Percentiles rank a stretch among this genome's conserved stretches.
These are phyloP conservation scores for Ictidomys tridecemlineatus DNA, from an alignment of 2,113 vertebrate species.

Conservation along the genomic window DNA sequence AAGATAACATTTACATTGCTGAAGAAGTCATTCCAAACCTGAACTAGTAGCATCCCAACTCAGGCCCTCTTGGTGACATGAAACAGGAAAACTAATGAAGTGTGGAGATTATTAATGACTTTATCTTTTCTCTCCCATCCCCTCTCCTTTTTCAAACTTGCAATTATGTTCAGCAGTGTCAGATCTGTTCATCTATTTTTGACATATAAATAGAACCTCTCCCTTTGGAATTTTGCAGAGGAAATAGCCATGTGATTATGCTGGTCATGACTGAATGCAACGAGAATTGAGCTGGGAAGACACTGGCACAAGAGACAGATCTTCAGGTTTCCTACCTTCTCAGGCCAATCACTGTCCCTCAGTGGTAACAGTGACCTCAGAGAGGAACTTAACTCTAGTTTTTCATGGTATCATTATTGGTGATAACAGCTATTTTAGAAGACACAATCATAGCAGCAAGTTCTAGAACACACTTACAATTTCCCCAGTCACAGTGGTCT, in stretches of 20 bases:
- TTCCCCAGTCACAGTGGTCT: slow-evolving; percentile 26
- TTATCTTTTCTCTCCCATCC: slow-evolving; percentile 70
- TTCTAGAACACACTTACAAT: slow-evolving; percentile 69
- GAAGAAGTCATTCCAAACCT: slow-evolving; percentile 75
- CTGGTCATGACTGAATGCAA: neutral
- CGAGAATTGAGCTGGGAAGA: neutral
- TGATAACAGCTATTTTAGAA: slow-evolving; percentile 7
- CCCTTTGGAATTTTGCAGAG: slow-evolving; percentile 78
- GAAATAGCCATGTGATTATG: slow-evolving; percentile 44
- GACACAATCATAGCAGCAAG: neutral
- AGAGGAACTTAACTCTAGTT: neutral
- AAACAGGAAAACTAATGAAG: slow-evolving; percentile 81
- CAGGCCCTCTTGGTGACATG: slow-evolving; percentile 55
- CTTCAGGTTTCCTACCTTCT: neutral
- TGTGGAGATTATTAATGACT: slow-evolving; percentile 76
- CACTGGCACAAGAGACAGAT: neutral
- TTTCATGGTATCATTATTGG: neutral
- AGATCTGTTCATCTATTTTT: slow-evolving; percentile 77
- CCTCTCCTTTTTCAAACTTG: slow-evolving; percentile 69
- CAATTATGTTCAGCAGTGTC: slow-evolving; percentile 74
- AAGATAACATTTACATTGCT: slow-evolving; percentile 85
- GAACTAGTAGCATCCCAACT: slow-evolving; percentile 76
- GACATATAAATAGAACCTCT: slow-evolving; percentile 78
- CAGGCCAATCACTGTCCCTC: neutral
- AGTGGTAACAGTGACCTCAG: neutral